phyloP scores from a whole-genome alignment of 2,797 vertebrate species.

The Fundulus diaphanus region DNA sequence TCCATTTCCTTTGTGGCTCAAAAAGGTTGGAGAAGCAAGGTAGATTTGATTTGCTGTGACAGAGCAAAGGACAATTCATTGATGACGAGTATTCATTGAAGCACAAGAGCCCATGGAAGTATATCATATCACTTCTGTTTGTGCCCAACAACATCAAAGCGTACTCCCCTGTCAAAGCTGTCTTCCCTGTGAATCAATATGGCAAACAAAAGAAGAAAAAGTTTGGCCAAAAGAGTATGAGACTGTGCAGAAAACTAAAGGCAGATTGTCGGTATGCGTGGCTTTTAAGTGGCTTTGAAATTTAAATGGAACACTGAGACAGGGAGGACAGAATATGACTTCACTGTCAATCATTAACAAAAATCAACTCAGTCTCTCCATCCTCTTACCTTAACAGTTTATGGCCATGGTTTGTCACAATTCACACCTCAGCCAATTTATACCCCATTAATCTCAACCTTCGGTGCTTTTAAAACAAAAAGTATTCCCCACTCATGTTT shows the following conservation, averaged over 20 bases:
- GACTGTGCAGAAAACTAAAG: slow-evolving; percentile 13
- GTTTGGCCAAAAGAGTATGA: slow-evolving; percentile 5
- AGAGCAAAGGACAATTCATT: slow-evolving; percentile 47
- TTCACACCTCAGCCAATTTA: background rate
- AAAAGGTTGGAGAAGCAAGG: slow-evolving; percentile 46
- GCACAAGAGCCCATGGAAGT: slow-evolving; percentile 40
- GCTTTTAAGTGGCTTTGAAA: background rate
- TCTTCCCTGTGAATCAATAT: slow-evolving; percentile 50
- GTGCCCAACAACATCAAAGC: slow-evolving; percentile 66
- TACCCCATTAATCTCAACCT: no score
- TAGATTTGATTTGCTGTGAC: slow-evolving; percentile 57
- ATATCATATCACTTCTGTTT: slow-evolving; percentile 42
- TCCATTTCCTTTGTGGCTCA: slow-evolving; percentile 36
- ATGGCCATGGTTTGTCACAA: background rate
- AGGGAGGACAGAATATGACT: background rate
- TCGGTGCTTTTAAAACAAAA: no score
- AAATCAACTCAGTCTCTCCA: background rate
- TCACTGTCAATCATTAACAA: background rate
- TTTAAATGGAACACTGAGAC: slow-evolving; percentile 15
- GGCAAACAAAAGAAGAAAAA: slow-evolving; percentile 19
- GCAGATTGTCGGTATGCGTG: slow-evolving; percentile 18
- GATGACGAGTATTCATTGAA: slow-evolving; percentile 54
- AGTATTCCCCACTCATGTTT: no score
- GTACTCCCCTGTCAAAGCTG: slow-evolving; percentile 20
- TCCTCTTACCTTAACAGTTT: background rate